A percentile compares a stretch with the other conserved stretches of the same genome.
These are phyloP conservation scores for Timema cristinae DNA, from an alignment of 2,888 invertebrate species.

Conservation along the genomic window DNA sequence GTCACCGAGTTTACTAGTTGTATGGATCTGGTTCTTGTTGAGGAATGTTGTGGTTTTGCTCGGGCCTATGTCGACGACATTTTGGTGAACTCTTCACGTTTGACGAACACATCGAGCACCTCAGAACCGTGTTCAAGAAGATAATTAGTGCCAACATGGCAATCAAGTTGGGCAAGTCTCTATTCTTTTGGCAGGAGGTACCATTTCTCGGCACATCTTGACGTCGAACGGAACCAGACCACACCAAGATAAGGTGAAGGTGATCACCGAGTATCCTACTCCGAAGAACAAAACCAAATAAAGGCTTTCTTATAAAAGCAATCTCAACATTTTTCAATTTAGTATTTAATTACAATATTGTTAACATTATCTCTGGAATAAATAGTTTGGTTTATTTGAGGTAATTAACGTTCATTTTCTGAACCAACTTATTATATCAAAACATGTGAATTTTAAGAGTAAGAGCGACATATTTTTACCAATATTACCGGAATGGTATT, in stretches of 20 bases:
- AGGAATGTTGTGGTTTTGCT: no score
- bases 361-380: no score
- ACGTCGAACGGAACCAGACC: not conserved
- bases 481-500: no score
- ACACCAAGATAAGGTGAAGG: no score
- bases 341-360: no score
- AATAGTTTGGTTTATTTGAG: no score
- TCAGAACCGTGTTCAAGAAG: not conserved
- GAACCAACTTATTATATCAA: no score
- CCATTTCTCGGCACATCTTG: conserved; percentile 15
- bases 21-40: not conserved
- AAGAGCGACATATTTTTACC: no score
- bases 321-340: no score
- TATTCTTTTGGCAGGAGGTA: conserved; percentile 3
- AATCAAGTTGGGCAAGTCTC: conserved; percentile 8
- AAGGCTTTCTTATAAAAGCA: conserved; percentile 3
- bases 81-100: not conserved
- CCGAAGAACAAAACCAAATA: not conserved
- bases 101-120: conserved; percentile 6
- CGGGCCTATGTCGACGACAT: conserved; percentile 9
- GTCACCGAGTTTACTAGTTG: conserved; percentile 4
- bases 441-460: no score
- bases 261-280: not conserved
- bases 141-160: not conserved
- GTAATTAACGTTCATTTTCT: no score